Base-by-base conservation (phyloP, 2,113 vertebrate species). In the Epinephelus lanceolatus region DNA sequence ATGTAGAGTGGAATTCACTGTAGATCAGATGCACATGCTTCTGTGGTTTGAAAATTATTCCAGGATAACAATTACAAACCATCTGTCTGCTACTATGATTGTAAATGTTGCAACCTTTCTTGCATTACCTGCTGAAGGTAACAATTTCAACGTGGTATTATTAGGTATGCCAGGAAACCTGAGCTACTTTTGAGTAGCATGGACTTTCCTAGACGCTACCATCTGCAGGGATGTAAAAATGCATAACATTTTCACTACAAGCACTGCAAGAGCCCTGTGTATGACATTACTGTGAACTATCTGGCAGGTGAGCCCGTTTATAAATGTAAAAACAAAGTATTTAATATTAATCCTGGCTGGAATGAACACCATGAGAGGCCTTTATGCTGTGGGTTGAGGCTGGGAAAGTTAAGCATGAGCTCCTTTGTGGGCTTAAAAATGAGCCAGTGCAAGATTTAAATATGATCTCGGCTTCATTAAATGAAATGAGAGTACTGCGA, bases 371-470 rank as follows among this genome's bases (percentile, higher is more conserved):
- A 63, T 5, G 8, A 8, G 71, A 65, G 53, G 25, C 45, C 61
- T 53, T 57, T 45, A 17, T 74, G n/a, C 12, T 59, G 6, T n/a
- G 62, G 40, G 33, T n/a, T 33, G 70, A 74, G 56, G 49, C 47
- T 51, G 61, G 11, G 40, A 15, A 77, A 21, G 37, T 71, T 65
- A 17, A 81, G 33, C 37, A 30, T 72, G 59, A 60, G 55, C 51
- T 51, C 62, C 76, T 52, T 45, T 37, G 33, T 72, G 61, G 55
- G 37, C 56, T 84, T 72, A 52, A 17, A 80, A 72, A 52, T 56
- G 55, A 69, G 37, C 60, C 40, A 18, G 72, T 63, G 66, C 17
- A 30, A 69, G 57, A 87, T 87, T 84, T 79, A 52, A 72, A 87
- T 77, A 63, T 63, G 73, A 63, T 81, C 51, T 49, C 3, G 33